Percentiles rank a stretch among this genome's conserved stretches.
Conservation (phyloP, 2,888 invertebrate species). For the Platynereis dumerilii region DNA sequence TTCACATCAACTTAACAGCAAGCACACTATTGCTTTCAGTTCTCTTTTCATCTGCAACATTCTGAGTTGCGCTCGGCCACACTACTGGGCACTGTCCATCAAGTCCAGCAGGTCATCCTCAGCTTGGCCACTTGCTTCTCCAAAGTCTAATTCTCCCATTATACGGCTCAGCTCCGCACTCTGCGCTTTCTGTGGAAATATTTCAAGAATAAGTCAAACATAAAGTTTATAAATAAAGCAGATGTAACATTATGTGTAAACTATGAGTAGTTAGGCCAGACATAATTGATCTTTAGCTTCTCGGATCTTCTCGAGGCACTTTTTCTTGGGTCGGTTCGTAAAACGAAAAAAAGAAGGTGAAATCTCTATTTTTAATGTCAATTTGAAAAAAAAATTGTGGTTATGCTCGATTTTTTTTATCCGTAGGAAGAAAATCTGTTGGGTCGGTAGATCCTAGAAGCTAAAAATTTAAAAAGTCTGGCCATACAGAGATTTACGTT, state of each 20-base stretch:
- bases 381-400: background rate
- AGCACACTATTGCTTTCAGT: no score
- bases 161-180: slow-evolving; percentile 49
- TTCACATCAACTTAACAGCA: no score
- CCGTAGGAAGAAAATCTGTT: no score
- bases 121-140: slow-evolving; percentile 33
- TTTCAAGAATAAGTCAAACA: no score
- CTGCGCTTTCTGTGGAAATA: slow-evolving; percentile 31
- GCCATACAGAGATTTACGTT: background rate
- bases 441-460: no score
- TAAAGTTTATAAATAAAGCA: background rate
- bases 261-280: background rate
- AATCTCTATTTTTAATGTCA: background rate
- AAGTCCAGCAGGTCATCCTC: slow-evolving; percentile 59
- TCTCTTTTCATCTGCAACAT: background rate
- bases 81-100: slow-evolving; percentile 53
- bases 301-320: no score
- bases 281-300: no score
- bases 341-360: no score
- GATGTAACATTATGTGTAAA: background rate
- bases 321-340: no score
- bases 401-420: no score
- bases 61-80: no score
- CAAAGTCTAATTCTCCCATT: slow-evolving; percentile 57
- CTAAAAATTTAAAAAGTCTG: no score